phyloP scores from a whole-genome alignment of 2,113 vertebrate genomes.

The Epinephelus fuscoguttatus region DNA sequence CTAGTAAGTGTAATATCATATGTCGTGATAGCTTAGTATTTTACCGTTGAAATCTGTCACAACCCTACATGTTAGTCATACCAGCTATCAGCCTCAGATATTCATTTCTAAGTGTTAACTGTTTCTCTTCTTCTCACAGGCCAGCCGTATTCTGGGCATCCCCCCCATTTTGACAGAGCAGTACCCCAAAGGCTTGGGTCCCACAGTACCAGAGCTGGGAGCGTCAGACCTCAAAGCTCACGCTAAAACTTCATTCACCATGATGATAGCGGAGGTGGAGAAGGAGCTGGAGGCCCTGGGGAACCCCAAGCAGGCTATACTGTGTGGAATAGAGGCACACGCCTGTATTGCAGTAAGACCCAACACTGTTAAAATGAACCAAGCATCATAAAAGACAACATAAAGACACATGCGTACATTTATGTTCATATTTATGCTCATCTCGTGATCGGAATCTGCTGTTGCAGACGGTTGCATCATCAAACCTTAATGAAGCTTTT shows the following conservation, averaged over 20 bases:
- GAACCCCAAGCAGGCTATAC: conserved; percentile 84
- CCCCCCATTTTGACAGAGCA: conserved; percentile 90
- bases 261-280: conserved; percentile 86
- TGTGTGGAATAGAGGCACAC: conserved; percentile 93
- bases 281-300: conserved; percentile 82
- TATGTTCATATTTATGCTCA: not conserved
- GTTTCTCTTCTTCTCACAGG: conserved; percentile 70
- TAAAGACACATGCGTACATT: not conserved
- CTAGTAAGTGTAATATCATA: too few species aligned
- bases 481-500: not conserved
- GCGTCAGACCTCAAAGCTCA: conserved; percentile 81
- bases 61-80: not conserved
- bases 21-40: too few species aligned
- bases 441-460: too few species aligned
- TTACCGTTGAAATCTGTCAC: too few species aligned
- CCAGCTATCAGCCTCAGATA: not conserved
- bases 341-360: conserved; percentile 89
- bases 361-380: not conserved
- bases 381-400: too few species aligned
- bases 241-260: conserved; percentile 90
- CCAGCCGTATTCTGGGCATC: conserved; percentile 84
- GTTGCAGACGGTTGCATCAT: not conserved
- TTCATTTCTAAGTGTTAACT: not conserved
- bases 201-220: conserved; percentile 90
- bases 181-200: conserved; percentile 91